Evolutionary conservation across 1,140 invertebrate genomes (phyloP).

Genomic region (Solenopsis invicta): DNA sequence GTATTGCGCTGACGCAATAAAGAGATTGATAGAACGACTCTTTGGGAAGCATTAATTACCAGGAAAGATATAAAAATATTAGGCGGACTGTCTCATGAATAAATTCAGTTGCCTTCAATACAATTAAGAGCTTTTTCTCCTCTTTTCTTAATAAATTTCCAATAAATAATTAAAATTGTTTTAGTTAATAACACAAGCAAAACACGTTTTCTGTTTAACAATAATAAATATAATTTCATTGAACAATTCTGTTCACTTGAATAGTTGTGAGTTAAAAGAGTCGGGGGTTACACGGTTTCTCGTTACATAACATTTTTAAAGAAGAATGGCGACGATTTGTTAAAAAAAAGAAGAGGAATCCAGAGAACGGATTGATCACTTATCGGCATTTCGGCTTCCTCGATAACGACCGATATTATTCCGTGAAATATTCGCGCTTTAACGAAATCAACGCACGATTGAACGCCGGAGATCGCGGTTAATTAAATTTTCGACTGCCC

Average conservation of each 20-base stretch:
- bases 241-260: background rate
- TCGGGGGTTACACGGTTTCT: background rate
- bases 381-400: background rate
- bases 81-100: background rate
- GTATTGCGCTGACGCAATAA: background rate
- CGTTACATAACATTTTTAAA: constrained; percentile 27
- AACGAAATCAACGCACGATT: constrained; percentile 39
- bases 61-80: background rate
- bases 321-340: background rate
- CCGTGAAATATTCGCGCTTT: constrained; percentile 28
- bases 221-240: background rate
- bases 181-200: constrained; percentile 16
- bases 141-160: background rate
- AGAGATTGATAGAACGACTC: background rate
- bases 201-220: background rate
- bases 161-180: constrained; percentile 22
- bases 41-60: constrained; percentile 4
- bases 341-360: background rate
- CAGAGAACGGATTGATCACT: background rate
- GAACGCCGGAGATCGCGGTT: constrained; percentile 13
- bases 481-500: constrained; percentile 61
- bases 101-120: background rate
- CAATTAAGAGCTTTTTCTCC: background rate
- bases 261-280: background rate
- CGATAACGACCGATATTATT: constrained; percentile 44